Conservation (phyloP, 2,797 vertebrate species). For the Eulemur albifrons region DNA sequence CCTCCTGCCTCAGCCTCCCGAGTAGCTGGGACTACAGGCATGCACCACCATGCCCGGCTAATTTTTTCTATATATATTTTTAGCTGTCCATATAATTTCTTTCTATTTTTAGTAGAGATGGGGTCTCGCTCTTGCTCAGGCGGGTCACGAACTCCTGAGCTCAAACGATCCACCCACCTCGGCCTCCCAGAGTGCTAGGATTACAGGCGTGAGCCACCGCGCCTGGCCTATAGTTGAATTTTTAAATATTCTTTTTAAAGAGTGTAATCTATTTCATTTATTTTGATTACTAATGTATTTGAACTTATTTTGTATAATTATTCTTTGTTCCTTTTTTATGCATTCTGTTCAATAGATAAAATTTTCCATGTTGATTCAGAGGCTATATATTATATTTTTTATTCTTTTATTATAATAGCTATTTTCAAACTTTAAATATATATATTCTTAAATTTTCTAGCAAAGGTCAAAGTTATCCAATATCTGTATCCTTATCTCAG, state of each 20-base stretch:
- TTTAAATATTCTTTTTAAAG: not conserved
- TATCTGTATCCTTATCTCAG: not conserved
- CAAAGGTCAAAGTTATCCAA: not conserved
- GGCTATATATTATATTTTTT: not conserved
- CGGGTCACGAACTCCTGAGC: too few relatives aligned
- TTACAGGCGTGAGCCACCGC: too few relatives aligned
- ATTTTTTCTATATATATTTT: too few relatives aligned
- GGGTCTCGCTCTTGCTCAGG: too few relatives aligned
- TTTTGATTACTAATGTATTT: conserved; percentile 21
- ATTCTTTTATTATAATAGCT: not conserved
- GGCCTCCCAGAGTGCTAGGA: too few relatives aligned
- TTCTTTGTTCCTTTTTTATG: not conserved
- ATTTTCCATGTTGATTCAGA: not conserved
- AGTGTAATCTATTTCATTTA: not conserved
- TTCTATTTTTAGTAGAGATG: too few relatives aligned
- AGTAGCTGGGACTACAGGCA: too few relatives aligned
- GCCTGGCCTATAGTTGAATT: not conserved
- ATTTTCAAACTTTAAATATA: not conserved
- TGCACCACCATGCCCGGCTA: too few relatives aligned
- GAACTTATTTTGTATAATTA: not conserved
- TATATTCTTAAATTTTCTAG: not conserved
- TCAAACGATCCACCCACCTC: too few relatives aligned
- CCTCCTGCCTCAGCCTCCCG: too few relatives aligned
- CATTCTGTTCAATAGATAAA: not conserved
- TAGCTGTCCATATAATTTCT: too few relatives aligned